Base-by-base conservation (phyloP, 2,797 vertebrate species). In the Eremophila alpestris region DNA sequence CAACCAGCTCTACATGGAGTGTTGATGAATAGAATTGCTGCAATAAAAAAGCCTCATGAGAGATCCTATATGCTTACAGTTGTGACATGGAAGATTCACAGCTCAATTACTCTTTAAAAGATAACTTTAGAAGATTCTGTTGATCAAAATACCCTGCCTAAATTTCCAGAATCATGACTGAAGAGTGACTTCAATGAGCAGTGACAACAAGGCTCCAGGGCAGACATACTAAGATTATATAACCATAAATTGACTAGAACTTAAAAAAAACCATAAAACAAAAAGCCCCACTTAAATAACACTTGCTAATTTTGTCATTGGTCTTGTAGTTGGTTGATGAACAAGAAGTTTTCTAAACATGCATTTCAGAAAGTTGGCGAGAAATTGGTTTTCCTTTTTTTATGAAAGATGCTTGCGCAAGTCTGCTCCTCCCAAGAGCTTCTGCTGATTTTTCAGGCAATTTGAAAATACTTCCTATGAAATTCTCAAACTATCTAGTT, bases 161-260 rank as follows among this genome's bases (percentile, higher is more conserved):
- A 68, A 87, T 65, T 94, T 96, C 59, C 55, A 89, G 70, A 93
- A 73, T 62, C 62, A 48, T n/a, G 26, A 93, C 89, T 92, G 48
- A 89, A 75, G 73, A 83, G 89, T 73, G 83, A 92, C 21, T 87
- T 59, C 48, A 89, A 79, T 84, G 26, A 82, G 40, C 40, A 90
- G 81, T 73, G 59, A 94, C 77, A 92, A 87, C 34, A 95, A 73
- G 59, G 48, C 75, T 89, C 51, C 67, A 59, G 74, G 92, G 78
- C 36, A 89, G 36, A 79, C 1, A 1, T 40, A 48, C 70, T 62
- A 56, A 11, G 46, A 59, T 96, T 96, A 93, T 36, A 78, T 88
- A 95, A 96, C n/a, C n/a, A 74, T 3, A 58, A 56, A 86, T 27
- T 40, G 70, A 71, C 54, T 29, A 73, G 9, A 70, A 77, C 14